A percentile compares a stretch with the other conserved stretches of the same genome.
Evolutionary conservation across 2,888 invertebrate species (phyloP).

Genomic region (Cremastobaeus sp.): DNA sequence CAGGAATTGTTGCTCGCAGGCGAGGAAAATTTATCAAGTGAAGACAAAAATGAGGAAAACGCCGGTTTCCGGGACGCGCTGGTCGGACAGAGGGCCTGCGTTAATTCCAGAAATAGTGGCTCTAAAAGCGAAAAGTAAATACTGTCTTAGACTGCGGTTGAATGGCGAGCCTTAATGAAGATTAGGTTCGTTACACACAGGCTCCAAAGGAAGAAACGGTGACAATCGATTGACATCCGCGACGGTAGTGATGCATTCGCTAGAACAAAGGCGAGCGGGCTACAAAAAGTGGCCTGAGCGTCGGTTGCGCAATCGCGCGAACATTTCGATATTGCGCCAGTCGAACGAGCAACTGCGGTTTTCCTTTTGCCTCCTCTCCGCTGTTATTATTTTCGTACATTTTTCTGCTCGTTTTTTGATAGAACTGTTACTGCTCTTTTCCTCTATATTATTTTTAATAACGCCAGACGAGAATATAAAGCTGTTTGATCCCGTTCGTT

Average conservation of each 20-base stretch:
- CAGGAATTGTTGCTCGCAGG: too few species aligned
- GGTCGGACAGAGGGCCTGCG: too few species aligned
- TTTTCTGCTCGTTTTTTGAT: constrained; percentile 21
- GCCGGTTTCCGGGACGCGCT: too few species aligned
- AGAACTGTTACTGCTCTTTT: not conserved
- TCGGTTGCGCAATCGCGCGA: constrained; percentile 54
- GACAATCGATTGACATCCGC: constrained; percentile 59
- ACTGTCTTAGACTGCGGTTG: constrained; percentile 21
- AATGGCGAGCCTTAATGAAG: constrained; percentile 48
- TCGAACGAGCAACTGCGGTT: constrained; percentile 26
- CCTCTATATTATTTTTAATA: constrained; percentile 14
- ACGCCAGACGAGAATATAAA: constrained; percentile 4
- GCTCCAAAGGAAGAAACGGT: constrained; percentile 39
- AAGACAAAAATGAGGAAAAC: too few species aligned
- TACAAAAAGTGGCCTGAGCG: constrained; percentile 41
- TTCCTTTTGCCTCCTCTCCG: not conserved
- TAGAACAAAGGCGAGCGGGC: constrained; percentile 53
- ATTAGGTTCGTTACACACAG: constrained; percentile 41
- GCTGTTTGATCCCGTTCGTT: not conserved
- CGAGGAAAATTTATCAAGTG: too few species aligned
- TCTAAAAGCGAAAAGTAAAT: constrained; percentile 34
- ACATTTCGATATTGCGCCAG: constrained; percentile 45
- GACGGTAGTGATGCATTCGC: constrained; percentile 53
- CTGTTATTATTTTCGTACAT: constrained; percentile 25
- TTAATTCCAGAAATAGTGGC: constrained; percentile 15